Evolutionary conservation across 2,797 vertebrate species (phyloP), one percentile per base, ranked within the genome.

Genomic region (Coilia nasus): DNA sequence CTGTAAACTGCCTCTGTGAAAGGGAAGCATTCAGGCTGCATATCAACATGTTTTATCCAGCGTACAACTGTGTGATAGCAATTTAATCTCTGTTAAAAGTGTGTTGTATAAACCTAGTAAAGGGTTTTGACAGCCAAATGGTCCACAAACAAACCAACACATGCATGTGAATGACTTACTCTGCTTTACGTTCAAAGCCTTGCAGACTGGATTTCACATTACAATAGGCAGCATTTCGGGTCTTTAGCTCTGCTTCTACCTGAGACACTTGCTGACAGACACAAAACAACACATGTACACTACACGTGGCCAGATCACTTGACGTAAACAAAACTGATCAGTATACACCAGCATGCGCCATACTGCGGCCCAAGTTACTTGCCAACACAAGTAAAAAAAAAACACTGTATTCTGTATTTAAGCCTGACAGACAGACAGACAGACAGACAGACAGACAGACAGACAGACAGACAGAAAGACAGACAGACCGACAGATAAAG

Each of bases 191-290:
- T 88, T 97, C 94, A 83, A 97, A 88, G 86, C 87, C 95, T 89
- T 97, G 96, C 91, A 98, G 90, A 82, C 93, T 96, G 10, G 89
- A 92, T 93, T 97, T 98, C 85, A 97, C 92, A 6, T 93, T 94
- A 89, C 90, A 96, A 92, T 97, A 98, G 0, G 95, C 92, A 0
- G 93, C 90, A 12, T 95, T 93, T 60, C 97, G 92, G n/a, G 94
- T 93, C 93, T 97, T 99, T 83, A 99, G 87, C 81, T 99, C 98
- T 4, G 91, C 67, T 89, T 98, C 97, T 81, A 97, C 96, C 89
- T 97, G 97, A 44, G 94, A 95, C 85, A 99, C 92, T 94, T 99
- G 97, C 98, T 99, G 91, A 83, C 87, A 88, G 56, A 88, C 84
- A 60, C 62, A 86, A 83, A 92, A 75, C 14, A 35, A 14, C 67